Evolutionary conservation across 2,113 vertebrate genomes (phyloP).

Genomic region (Dicrurus megarhynchus): DNA sequence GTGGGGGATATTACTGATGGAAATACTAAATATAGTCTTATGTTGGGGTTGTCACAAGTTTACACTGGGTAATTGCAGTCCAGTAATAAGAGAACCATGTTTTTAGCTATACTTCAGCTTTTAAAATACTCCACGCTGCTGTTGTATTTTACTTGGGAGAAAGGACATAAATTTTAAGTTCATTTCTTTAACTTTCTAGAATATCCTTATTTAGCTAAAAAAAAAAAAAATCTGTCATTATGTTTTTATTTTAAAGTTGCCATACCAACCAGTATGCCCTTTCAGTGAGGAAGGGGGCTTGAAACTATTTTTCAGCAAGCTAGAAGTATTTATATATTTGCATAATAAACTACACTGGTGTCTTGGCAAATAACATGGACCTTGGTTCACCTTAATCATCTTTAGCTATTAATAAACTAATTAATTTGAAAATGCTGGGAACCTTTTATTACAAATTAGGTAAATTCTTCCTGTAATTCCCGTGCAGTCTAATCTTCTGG

Average conservation of each 20-base stretch:
- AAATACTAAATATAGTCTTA: not conserved
- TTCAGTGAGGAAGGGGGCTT: not conserved
- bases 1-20: fast-evolving
- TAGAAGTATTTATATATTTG: not conserved
- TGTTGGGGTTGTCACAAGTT: not conserved
- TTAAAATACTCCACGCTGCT: not conserved
- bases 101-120: not conserved
- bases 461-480: not conserved
- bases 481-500: not conserved
- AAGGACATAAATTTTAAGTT: not conserved
- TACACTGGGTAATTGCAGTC: not conserved
- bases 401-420: constrained; percentile 22
- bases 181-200: not conserved
- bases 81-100: not conserved
- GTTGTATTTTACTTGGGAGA: not conserved
- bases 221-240: not conserved
- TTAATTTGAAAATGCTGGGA: not conserved
- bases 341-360: not conserved
- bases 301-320: not conserved
- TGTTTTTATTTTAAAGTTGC: not conserved
- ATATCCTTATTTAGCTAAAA: not conserved
- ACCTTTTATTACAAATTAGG: not conserved
- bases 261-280: not conserved
- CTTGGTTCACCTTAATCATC: not conserved
- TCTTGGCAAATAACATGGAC: not conserved